phyloP scores from a whole-genome alignment of 2,113 vertebrate genomes.

The Takifugu flavidus region DNA sequence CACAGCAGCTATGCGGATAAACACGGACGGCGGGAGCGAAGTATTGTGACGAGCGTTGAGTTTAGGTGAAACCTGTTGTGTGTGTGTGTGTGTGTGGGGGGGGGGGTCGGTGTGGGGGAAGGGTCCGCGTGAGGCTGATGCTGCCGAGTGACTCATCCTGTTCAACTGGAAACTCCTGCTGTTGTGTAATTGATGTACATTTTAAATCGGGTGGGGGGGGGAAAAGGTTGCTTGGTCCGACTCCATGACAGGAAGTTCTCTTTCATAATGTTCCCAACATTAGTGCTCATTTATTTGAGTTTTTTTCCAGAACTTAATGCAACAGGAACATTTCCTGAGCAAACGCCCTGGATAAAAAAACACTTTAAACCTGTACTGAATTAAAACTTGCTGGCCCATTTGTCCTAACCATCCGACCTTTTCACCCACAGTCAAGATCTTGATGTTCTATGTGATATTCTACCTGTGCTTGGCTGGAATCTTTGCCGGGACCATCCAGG shows the following conservation, averaged over 20 bases:
- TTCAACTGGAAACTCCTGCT: constrained; percentile 27
- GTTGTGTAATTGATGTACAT: constrained; percentile 21
- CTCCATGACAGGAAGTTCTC: constrained; percentile 5
- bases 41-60: too few species aligned
- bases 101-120: neutral
- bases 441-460: constrained; percentile 94
- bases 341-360: too few species aligned
- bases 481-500: constrained; percentile 97
- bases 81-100: neutral
- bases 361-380: too few species aligned
- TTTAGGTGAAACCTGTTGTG: constrained; percentile 11
- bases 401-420: neutral
- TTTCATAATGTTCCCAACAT: neutral
- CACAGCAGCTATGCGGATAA: too few species aligned
- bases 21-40: too few species aligned
- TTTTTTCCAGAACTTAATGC: too few species aligned
- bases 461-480: constrained; percentile 97
- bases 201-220: constrained; percentile 13
- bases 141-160: constrained; percentile 44
- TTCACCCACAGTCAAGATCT: constrained; percentile 86
- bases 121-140: constrained; percentile 2
- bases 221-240: constrained; percentile 1
- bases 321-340: too few species aligned
- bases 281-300: too few species aligned
- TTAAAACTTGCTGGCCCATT: too few species aligned